phyloP scores from a whole-genome alignment of 2,888 invertebrate genomes.

The Erebia ligea region DNA sequence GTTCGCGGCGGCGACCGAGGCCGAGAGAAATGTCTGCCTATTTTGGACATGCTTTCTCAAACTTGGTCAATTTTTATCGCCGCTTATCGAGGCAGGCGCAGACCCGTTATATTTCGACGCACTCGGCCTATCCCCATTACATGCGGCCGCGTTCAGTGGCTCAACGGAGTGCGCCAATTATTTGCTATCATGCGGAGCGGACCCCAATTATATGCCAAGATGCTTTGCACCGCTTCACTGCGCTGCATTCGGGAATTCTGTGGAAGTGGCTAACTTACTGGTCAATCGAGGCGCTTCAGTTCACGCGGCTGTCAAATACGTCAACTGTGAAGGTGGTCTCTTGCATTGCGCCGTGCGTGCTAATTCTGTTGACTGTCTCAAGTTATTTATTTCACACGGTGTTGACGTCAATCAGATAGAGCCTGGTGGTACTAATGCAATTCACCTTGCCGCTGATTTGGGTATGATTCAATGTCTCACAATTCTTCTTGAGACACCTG shows the following conservation, averaged over 20 bases:
- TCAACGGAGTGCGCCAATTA: conserved; percentile 87
- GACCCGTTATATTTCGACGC: conserved; percentile 88
- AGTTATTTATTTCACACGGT: conserved; percentile 89
- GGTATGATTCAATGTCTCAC: conserved; percentile 90
- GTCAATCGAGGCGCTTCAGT: conserved; percentile 88
- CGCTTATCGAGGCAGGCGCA: conserved; percentile 86
- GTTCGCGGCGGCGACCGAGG: conserved; percentile 83
- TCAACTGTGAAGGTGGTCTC: conserved; percentile 88
- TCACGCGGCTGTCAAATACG: conserved; percentile 85
- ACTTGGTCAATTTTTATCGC: conserved; percentile 85
- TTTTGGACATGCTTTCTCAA: conserved; percentile 90
- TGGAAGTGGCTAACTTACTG: conserved; percentile 90
- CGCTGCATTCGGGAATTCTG: conserved; percentile 94
- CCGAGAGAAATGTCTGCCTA: conserved; percentile 88
- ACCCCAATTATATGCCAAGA: conserved; percentile 87
- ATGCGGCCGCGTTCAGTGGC: conserved; percentile 91
- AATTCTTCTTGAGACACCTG: conserved; percentile 88
- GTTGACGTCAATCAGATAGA: conserved; percentile 90
- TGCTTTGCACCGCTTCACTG: conserved; percentile 93
- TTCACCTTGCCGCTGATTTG: conserved; percentile 91
- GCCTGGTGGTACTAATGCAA: conserved; percentile 89
- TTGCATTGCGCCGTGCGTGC: conserved; percentile 93
- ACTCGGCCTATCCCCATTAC: conserved; percentile 89
- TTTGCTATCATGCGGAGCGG: conserved; percentile 86
- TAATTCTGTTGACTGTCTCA: conserved; percentile 91